phyloP scores from a whole-genome alignment of 2,888 invertebrate species.

The Drosophila flavopinicola region DNA sequence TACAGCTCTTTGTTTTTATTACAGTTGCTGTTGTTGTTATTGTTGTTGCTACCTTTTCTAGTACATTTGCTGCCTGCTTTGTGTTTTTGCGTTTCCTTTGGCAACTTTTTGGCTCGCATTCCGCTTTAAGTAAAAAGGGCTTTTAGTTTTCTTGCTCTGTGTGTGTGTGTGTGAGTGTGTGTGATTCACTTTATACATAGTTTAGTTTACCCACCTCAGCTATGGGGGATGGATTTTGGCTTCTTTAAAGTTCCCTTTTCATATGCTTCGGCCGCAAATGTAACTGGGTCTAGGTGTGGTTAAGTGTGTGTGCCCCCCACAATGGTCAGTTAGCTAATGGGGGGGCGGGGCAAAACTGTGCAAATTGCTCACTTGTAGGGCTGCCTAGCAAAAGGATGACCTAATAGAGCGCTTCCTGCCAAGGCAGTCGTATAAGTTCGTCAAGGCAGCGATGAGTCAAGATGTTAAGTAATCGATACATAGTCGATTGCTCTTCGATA shows the following conservation, averaged over 20 bases:
- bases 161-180: too few relatives aligned
- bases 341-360: slow-evolving; percentile 1
- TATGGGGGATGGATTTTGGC: slow-evolving; percentile 27
- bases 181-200: slow-evolving; percentile 53
- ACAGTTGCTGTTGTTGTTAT: slow-evolving; percentile 19
- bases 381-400: slow-evolving; percentile 40
- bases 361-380: slow-evolving; percentile 36
- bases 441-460: neutral
- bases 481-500: slow-evolving; percentile 3
- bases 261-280: slow-evolving; percentile 20
- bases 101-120: slow-evolving; percentile 61
- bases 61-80: slow-evolving; percentile 45
- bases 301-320: slow-evolving; percentile 20
- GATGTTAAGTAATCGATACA: slow-evolving; percentile 4
- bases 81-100: slow-evolving; percentile 55
- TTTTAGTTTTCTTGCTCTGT: slow-evolving; percentile 31
- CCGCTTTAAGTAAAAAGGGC: slow-evolving; percentile 45
- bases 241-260: slow-evolving; percentile 12
- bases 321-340: slow-evolving; percentile 25
- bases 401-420: slow-evolving; percentile 23
- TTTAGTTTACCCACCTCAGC: slow-evolving; percentile 12
- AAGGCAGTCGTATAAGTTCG: slow-evolving; percentile 1
- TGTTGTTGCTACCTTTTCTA: slow-evolving; percentile 46
- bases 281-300: slow-evolving; percentile 63
- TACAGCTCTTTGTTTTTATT: slow-evolving; percentile 30